These are phyloP conservation scores for Lasioglossum marginatum DNA, from an alignment of 2,888 invertebrate genomes.

Conservation along the genomic window DNA sequence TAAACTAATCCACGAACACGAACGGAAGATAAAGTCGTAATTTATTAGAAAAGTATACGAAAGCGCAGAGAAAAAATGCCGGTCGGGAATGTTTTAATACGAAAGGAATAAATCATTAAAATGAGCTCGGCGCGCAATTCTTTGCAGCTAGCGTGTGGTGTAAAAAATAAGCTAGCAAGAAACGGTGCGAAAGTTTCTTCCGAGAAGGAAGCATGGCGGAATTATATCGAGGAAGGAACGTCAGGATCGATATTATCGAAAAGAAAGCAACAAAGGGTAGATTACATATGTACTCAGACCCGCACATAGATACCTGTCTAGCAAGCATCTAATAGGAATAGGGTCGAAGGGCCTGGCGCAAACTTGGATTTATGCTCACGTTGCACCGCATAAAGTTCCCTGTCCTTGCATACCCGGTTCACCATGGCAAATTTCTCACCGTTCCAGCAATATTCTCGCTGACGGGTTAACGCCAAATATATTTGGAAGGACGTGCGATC, in stretches of 20 bases:
- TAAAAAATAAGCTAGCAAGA: background rate
- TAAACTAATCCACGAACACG: too few relatives aligned
- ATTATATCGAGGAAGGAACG: slow-evolving; percentile 19
- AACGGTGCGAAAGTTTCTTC: background rate
- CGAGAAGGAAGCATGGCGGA: background rate
- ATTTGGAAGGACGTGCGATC: slow-evolving; percentile 45
- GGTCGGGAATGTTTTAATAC: background rate
- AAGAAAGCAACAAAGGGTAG: slow-evolving; percentile 55
- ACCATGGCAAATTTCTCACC: slow-evolving; percentile 70
- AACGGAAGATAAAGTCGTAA: background rate
- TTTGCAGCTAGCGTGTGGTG: background rate
- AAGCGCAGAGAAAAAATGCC: background rate
- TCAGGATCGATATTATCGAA: slow-evolving; percentile 65
- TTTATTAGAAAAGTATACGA: background rate
- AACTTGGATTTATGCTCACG: slow-evolving; percentile 77
- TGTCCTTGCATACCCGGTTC: slow-evolving; percentile 58
- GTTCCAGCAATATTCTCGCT: slow-evolving; percentile 68
- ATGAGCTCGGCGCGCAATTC: background rate
- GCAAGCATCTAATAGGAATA: slow-evolving; percentile 62
- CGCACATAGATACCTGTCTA: slow-evolving; percentile 59
- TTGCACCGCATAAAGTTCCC: slow-evolving; percentile 74
- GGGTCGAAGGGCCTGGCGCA: slow-evolving; percentile 64
- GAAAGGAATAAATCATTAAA: background rate
- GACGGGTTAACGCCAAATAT: slow-evolving; percentile 66
- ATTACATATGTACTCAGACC: slow-evolving; percentile 61